These are phyloP conservation scores for Hoplias malabaricus DNA, from an alignment of 2,113 vertebrate species.

Conservation along the genomic window DNA sequence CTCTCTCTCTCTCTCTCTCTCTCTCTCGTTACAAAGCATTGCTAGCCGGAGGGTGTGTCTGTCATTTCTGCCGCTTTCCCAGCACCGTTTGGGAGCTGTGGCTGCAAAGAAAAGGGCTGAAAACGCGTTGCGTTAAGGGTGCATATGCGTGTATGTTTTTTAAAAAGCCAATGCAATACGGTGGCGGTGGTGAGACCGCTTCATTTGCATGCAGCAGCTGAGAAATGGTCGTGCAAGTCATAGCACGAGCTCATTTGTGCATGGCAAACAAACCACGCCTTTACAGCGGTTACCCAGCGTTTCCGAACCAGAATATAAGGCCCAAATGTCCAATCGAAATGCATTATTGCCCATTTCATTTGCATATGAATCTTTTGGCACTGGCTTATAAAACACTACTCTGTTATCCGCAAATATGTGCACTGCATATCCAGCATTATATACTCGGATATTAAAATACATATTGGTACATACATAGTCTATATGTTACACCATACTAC, in stretches of 20 bases:
- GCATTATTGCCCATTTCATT: no score
- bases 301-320: no score
- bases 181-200: neutral
- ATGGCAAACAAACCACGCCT: neutral
- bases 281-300: no score
- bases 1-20: neutral
- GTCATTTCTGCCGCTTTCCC: slow-evolving; percentile 29
- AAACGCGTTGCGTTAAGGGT: neutral
- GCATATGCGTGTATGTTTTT: neutral
- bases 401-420: no score
- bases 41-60: slow-evolving; percentile 26
- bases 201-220: neutral
- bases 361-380: no score
- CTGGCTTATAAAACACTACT: no score
- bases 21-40: slow-evolving; percentile 11
- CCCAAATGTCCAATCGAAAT: no score
- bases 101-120: neutral
- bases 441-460: no score
- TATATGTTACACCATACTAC: no score
- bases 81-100: neutral
- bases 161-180: neutral
- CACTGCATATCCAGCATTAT: no score
- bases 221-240: neutral
- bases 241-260: neutral
- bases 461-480: no score